Conservation (phyloP, 2,888 invertebrate genomes). For the Brachyptera risi region DNA sequence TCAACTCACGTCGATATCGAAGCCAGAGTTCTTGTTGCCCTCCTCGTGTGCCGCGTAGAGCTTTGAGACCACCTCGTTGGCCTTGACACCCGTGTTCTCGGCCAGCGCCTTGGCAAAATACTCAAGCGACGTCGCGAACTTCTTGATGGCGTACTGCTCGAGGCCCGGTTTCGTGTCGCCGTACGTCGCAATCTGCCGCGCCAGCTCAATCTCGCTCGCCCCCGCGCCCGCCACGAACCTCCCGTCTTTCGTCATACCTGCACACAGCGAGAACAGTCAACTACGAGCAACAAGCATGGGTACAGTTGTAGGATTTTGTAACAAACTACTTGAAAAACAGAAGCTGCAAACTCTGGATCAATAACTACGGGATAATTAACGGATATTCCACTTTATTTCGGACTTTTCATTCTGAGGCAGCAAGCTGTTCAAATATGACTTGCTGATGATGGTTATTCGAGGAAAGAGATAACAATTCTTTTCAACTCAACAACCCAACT, state of each 20-base stretch:
- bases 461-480: too few species aligned
- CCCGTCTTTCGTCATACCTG: slow-evolving; percentile 46
- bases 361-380: too few species aligned
- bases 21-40: slow-evolving; percentile 76
- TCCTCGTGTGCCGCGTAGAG: slow-evolving; percentile 91
- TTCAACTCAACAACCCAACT: too few species aligned
- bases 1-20: slow-evolving; percentile 71
- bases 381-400: too few species aligned
- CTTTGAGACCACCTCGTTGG: slow-evolving; percentile 81
- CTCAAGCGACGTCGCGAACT: slow-evolving; percentile 87
- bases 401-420: too few species aligned
- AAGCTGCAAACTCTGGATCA: too few species aligned
- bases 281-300: too few species aligned
- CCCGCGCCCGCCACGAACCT: slow-evolving; percentile 88
- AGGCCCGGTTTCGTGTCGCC: slow-evolving; percentile 91
- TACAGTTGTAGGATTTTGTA: too few species aligned
- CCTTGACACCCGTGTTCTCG: slow-evolving; percentile 89
- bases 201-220: slow-evolving; percentile 91
- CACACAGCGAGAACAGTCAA: too few species aligned
- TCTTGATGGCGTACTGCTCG: slow-evolving; percentile 95
- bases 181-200: slow-evolving; percentile 76
- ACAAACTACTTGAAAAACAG: too few species aligned
- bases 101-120: slow-evolving; percentile 87
- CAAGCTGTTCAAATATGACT: too few species aligned
- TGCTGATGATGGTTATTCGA: too few species aligned